Conservation (phyloP, 2,113 vertebrate genomes). For the Sebastes fasciatus region DNA sequence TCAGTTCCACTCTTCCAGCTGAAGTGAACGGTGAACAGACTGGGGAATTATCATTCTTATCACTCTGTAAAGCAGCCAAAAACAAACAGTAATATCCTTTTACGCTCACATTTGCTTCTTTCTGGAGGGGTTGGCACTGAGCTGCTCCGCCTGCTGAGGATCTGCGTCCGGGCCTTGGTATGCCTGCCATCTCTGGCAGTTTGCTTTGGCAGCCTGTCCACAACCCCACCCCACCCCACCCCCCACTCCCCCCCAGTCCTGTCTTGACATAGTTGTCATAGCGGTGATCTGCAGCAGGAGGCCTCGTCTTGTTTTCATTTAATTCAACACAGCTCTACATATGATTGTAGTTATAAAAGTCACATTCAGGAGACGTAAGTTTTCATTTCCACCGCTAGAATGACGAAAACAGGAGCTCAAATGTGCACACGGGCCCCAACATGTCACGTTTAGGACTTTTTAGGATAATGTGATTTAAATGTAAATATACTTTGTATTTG, state of each 20-base stretch:
- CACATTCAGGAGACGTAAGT: neutral
- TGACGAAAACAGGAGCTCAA: neutral
- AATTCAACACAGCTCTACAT: neutral
- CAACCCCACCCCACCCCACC: neutral
- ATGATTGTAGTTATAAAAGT: neutral
- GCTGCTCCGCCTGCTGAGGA: slow-evolving; percentile 19
- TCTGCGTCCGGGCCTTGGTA: slow-evolving; percentile 40
- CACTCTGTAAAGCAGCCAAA: slow-evolving; percentile 53
- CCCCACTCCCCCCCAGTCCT: slow-evolving; percentile 1
- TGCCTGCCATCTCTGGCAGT: slow-evolving; percentile 47
- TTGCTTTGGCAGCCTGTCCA: slow-evolving; percentile 60
- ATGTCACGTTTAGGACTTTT: neutral
- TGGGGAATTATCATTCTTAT: slow-evolving; percentile 48
- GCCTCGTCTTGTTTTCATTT: slow-evolving; percentile 26
- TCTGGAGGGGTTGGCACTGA: slow-evolving; percentile 43
- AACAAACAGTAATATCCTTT: slow-evolving; percentile 57
- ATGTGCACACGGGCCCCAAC: neutral
- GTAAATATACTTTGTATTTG: neutral
- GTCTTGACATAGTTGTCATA: slow-evolving; percentile 64
- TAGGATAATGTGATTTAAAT: neutral
- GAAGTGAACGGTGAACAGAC: slow-evolving; percentile 21
- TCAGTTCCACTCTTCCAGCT: slow-evolving; percentile 1
- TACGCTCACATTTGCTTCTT: slow-evolving; percentile 27
- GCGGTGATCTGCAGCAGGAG: slow-evolving; percentile 46
- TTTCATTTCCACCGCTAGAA: neutral